Percentiles rank a stretch among this genome's conserved stretches.
phyloP scores from a whole-genome alignment of 2,113 vertebrate genomes.

The Zosterops borbonicus region DNA sequence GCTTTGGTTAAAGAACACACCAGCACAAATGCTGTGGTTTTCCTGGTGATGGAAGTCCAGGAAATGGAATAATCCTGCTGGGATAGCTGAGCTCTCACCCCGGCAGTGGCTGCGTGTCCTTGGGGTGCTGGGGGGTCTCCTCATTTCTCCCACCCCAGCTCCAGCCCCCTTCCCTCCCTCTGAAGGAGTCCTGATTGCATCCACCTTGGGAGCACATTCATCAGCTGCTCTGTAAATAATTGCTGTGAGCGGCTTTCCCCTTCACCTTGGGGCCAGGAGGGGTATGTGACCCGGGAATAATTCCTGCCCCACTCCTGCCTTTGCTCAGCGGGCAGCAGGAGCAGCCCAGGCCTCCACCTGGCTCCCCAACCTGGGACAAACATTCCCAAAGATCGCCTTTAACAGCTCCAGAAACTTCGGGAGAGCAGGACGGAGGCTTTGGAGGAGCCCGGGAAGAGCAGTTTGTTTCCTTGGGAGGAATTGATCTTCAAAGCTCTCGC shows the following conservation, averaged over 20 bases:
- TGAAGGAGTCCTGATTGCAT: background rate
- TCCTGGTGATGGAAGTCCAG: background rate
- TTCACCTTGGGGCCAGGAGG: background rate
- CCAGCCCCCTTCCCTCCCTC: background rate
- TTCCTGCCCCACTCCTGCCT: background rate
- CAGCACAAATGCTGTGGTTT: background rate
- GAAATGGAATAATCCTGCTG: background rate
- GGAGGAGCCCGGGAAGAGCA: background rate
- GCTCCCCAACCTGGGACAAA: background rate
- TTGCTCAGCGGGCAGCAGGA: background rate
- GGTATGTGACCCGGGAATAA: background rate
- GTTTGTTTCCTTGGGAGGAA: slow-evolving; percentile 2
- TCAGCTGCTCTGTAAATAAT: background rate
- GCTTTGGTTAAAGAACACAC: background rate
- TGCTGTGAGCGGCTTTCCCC: background rate
- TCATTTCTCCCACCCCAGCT: background rate
- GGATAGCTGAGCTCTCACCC: fast-evolving
- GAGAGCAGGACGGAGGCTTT: background rate
- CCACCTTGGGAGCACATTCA: background rate
- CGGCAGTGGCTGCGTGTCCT: fast-evolving
- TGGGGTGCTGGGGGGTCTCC: background rate
- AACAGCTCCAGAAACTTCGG: background rate
- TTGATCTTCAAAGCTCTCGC: slow-evolving; percentile 42
- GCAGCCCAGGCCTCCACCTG: fast-evolving
- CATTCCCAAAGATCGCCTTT: background rate